Evolutionary conservation across 2,888 invertebrate species (phyloP).

Genomic region (Drosophila ustulata): DNA sequence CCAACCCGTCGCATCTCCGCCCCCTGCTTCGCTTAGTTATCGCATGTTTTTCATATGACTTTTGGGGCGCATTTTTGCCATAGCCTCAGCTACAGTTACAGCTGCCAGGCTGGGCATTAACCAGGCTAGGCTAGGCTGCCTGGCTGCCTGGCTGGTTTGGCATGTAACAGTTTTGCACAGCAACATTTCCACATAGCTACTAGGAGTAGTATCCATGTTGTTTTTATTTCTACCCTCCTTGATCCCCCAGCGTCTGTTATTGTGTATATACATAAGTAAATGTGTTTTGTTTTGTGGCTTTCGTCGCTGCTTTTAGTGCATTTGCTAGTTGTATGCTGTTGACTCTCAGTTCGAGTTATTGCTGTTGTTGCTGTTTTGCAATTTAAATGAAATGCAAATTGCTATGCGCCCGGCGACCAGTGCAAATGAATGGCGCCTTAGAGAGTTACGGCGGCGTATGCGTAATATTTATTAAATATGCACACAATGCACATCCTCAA

Average conservation of each 20-base stretch:
- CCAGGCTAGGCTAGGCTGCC: slow-evolving; percentile 30
- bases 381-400: slow-evolving; percentile 78
- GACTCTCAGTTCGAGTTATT: slow-evolving; percentile 36
- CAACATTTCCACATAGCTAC: not conserved
- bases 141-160: not conserved
- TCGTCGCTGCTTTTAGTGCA: slow-evolving; percentile 62
- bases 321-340: slow-evolving; percentile 39
- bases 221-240: slow-evolving; percentile 14
- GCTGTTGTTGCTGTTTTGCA: slow-evolving; percentile 64
- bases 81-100: not conserved
- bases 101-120: slow-evolving; percentile 38
- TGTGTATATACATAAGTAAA: slow-evolving; percentile 32
- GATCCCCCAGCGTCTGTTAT: slow-evolving; percentile 7
- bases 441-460: slow-evolving; percentile 66
- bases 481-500: slow-evolving; percentile 39
- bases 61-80: slow-evolving; percentile 74
- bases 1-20: not conserved
- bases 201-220: slow-evolving; percentile 33
- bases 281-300: slow-evolving; percentile 63
- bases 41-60: slow-evolving; percentile 79
- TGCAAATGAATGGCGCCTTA: slow-evolving; percentile 65
- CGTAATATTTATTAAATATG: slow-evolving; percentile 72
- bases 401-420: slow-evolving; percentile 42
- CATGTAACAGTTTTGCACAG: slow-evolving; percentile 23
- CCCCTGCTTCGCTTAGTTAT: slow-evolving; percentile 60